Evolutionary conservation across 2,888 invertebrate species (phyloP).

Genomic region (Cerceris ruficornis): DNA sequence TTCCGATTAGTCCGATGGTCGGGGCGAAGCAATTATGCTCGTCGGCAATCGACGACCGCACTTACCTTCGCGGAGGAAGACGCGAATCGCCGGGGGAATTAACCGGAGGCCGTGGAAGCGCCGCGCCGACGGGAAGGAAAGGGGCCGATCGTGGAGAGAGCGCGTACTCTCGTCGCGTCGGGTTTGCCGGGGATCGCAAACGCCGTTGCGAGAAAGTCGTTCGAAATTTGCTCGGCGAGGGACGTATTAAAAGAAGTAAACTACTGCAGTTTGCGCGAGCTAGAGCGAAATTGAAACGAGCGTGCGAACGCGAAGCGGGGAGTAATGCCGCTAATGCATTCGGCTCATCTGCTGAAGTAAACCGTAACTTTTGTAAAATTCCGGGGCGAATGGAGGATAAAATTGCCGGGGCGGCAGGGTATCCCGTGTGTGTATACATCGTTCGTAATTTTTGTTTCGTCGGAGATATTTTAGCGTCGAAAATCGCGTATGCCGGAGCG

Average conservation of each 20-base stretch:
- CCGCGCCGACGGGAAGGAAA: too few species aligned
- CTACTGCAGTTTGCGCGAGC: background rate
- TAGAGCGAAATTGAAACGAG: background rate
- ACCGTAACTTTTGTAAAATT: constrained; percentile 7
- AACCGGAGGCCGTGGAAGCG: too few species aligned
- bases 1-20: too few species aligned
- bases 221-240: too few species aligned
- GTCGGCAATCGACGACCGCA: too few species aligned
- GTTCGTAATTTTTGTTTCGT: background rate
- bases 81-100: too few species aligned
- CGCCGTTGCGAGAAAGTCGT: constrained; percentile 12
- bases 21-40: too few species aligned
- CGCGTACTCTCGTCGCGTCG: too few species aligned
- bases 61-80: too few species aligned
- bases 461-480: background rate
- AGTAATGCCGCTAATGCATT: background rate
- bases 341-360: constrained; percentile 13
- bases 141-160: too few species aligned
- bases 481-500: background rate
- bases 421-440: background rate
- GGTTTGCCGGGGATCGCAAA: background rate
- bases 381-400: background rate
- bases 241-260: background rate
- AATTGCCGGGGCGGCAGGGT: background rate
- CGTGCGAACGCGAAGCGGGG: constrained; percentile 7